Evolutionary conservation across 1,140 invertebrate species (phyloP).

Genomic region (Brachystomella parvula): DNA sequence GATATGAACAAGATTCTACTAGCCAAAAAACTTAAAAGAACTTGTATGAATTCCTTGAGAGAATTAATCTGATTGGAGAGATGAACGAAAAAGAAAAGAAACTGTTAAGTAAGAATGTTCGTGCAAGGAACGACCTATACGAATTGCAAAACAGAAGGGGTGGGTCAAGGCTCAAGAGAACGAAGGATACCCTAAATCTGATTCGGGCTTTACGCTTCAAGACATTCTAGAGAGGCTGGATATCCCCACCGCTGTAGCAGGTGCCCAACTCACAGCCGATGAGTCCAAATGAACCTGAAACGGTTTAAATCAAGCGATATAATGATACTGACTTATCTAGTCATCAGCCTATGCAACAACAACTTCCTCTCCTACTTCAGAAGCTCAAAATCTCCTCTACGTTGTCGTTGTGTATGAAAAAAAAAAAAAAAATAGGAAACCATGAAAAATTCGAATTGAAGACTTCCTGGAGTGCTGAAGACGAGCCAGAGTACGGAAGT

Average conservation of each 20-base stretch:
- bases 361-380: neutral
- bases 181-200: neutral
- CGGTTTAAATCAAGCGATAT: constrained; percentile 10
- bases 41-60: neutral
- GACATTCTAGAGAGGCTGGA: neutral
- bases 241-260: neutral
- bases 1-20: neutral
- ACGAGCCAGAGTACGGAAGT: neutral
- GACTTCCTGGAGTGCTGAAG: neutral
- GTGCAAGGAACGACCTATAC: neutral
- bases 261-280: neutral
- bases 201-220: neutral
- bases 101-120: neutral
- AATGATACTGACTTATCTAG: neutral
- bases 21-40: neutral
- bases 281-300: constrained; percentile 17
- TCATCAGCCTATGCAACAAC: neutral
- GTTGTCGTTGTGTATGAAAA: neutral
- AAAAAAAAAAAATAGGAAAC: neutral
- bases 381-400: neutral
- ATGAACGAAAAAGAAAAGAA: neutral
- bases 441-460: neutral
- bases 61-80: no score
- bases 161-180: neutral
- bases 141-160: no score